Conservation (phyloP, 2,113 vertebrate genomes). For the Oreochromis niloticus region DNA sequence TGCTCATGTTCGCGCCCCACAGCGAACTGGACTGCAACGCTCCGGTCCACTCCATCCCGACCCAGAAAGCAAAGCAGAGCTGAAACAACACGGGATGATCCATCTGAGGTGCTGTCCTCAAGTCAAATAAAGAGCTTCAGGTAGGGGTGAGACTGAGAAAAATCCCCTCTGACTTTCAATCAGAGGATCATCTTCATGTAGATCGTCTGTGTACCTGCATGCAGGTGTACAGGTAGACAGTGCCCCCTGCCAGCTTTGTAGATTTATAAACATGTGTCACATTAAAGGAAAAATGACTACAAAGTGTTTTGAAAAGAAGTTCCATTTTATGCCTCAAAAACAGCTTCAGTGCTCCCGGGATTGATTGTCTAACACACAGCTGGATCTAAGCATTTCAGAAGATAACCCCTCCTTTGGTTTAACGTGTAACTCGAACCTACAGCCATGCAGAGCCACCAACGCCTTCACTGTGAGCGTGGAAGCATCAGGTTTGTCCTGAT, state of each 20-base stretch:
- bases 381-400: background rate
- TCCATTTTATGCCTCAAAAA: background rate
- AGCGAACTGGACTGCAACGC: rapidly evolving
- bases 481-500: background rate
- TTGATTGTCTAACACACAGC: background rate
- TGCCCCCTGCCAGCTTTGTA: background rate
- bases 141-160: background rate
- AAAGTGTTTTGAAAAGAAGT: background rate
- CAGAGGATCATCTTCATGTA: background rate
- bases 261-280: background rate
- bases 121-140: background rate
- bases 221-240: background rate
- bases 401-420: background rate
- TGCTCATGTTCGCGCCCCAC: rapidly evolving
- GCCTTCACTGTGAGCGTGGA: background rate
- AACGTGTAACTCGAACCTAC: background rate
- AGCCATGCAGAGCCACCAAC: background rate
- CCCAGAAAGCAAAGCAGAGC: background rate
- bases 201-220: background rate
- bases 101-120: background rate
- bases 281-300: background rate
- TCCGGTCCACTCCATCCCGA: background rate
- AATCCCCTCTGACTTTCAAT: background rate
- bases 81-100: background rate
- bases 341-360: background rate